A percentile compares a stretch with the other conserved stretches of the same genome.
Conservation (phyloP, 2,888 invertebrate genomes). For the Thymelicus lineola region DNA sequence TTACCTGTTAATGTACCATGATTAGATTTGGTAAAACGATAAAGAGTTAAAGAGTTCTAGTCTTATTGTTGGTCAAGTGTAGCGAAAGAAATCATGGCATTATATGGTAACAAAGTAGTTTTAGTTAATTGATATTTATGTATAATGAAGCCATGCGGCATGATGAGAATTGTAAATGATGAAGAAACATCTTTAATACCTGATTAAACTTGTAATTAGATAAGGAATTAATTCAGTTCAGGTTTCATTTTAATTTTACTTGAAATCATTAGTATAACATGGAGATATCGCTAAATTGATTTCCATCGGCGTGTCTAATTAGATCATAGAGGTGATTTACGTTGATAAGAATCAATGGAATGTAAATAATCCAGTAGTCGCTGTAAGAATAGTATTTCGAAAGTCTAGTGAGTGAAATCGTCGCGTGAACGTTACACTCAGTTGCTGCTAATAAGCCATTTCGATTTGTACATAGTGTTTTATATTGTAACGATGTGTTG, state of each 20-base stretch:
- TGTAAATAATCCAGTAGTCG: slow-evolving; percentile 48
- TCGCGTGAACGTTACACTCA: slow-evolving; percentile 47
- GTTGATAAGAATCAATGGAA: slow-evolving; percentile 49
- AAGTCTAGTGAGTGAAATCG: slow-evolving; percentile 53
- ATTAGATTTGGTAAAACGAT: slow-evolving; percentile 46
- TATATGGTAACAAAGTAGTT: slow-evolving; percentile 14
- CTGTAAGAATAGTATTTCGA: slow-evolving; percentile 44
- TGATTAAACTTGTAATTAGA: neutral
- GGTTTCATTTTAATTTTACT: slow-evolving; percentile 23
- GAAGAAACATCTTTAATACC: neutral
- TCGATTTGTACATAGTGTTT: slow-evolving; percentile 43
- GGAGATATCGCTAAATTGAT: slow-evolving; percentile 8
- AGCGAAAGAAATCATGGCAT: slow-evolving; percentile 19
- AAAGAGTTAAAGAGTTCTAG: slow-evolving; percentile 49
- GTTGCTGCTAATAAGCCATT: slow-evolving; percentile 46
- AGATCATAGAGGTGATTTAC: slow-evolving; percentile 40
- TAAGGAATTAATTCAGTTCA: slow-evolving; percentile 8
- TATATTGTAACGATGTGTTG: slow-evolving; percentile 13
- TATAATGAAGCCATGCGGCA: neutral
- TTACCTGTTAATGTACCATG: slow-evolving; percentile 90
- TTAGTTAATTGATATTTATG: slow-evolving; percentile 1
- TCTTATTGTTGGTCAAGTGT: slow-evolving; percentile 41
- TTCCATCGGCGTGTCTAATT: slow-evolving; percentile 40
- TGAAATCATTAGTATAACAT: slow-evolving; percentile 1
- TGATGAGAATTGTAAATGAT: neutral